phyloP scores from a whole-genome alignment of 2,113 vertebrate species.

The Hucho hucho region DNA sequence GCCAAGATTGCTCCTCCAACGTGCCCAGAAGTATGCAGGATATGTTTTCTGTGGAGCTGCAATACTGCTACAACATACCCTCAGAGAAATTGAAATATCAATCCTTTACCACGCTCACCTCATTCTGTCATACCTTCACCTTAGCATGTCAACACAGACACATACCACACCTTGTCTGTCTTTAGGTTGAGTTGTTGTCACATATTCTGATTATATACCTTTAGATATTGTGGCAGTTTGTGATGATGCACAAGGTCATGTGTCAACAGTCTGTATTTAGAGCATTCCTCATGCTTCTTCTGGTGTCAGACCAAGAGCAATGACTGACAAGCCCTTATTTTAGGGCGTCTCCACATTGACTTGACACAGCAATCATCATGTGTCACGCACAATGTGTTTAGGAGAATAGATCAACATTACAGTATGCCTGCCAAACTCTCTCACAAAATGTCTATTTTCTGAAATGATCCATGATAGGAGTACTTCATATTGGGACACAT shows the following conservation, averaged over 20 bases:
- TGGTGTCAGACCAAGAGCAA: background rate
- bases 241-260: background rate
- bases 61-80: too few species aligned
- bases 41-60: too few species aligned
- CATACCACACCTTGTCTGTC: background rate
- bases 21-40: too few species aligned
- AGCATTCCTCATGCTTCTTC: background rate
- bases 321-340: conserved; percentile 12
- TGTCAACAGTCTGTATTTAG: background rate
- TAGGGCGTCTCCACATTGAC: background rate
- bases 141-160: too few species aligned
- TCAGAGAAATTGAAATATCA: too few species aligned
- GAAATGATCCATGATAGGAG: too few species aligned
- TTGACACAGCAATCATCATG: background rate
- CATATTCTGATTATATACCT: background rate
- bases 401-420: background rate
- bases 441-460: too few species aligned
- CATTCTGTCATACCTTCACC: too few species aligned
- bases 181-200: background rate
- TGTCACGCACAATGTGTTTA: background rate
- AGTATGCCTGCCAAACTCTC: background rate
- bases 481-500: too few species aligned
- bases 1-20: too few species aligned
- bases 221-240: background rate
- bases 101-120: too few species aligned